Evolutionary conservation across 2,888 invertebrate genomes (phyloP).

Genomic region (Phyto melanocephala): DNA sequence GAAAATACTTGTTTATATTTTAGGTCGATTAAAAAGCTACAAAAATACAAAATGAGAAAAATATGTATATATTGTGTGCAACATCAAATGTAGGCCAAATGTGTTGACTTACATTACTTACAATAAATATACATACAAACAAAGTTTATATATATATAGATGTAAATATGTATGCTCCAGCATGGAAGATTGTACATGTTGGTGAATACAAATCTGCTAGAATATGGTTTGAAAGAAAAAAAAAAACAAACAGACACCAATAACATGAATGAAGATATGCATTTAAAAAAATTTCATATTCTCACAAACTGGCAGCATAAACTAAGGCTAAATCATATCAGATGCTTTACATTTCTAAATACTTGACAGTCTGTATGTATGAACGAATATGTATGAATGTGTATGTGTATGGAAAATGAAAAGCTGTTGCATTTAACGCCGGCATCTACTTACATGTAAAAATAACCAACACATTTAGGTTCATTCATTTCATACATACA

Average conservation of each 20-base stretch:
- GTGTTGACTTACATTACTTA: constrained; percentile 63
- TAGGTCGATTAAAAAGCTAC: constrained; percentile 64
- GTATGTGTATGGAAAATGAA: background rate
- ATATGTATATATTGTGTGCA: background rate
- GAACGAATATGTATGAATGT: background rate
- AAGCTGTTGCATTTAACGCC: constrained; percentile 56
- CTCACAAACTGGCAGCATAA: constrained; percentile 2
- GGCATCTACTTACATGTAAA: constrained; percentile 41
- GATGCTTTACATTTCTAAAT: constrained; percentile 38
- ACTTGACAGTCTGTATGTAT: constrained; percentile 3
- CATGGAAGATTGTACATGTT: background rate
- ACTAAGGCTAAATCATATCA: constrained; percentile 47
- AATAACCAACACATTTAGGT: constrained; percentile 39
- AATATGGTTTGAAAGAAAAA: constrained; percentile 18
- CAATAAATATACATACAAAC: constrained; percentile 27
- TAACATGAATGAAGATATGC: background rate
- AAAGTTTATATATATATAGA: background rate
- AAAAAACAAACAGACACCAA: constrained; percentile 30
- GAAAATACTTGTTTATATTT: constrained; percentile 62
- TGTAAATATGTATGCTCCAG: background rate
- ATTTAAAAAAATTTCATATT: background rate
- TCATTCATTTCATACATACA: background rate
- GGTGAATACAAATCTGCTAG: background rate
- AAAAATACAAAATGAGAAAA: constrained; percentile 13
- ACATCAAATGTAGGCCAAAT: constrained; percentile 63